These are phyloP conservation scores for Saccopteryx bilineata DNA, from an alignment of 2,113 vertebrate genomes.

Conservation along the genomic window DNA sequence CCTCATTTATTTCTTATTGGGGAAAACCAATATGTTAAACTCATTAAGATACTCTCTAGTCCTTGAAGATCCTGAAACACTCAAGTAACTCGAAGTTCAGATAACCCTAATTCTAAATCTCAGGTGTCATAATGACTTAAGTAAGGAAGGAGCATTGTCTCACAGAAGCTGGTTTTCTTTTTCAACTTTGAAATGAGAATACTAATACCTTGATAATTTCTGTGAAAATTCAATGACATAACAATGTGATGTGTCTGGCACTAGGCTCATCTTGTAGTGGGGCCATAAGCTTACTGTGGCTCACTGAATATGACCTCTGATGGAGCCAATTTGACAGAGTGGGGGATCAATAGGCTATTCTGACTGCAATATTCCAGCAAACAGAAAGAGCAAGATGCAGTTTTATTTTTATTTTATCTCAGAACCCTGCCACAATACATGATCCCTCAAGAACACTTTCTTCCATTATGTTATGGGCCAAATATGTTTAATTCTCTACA, in stretches of 20 bases:
- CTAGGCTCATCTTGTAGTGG: background rate
- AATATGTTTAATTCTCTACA: constrained; percentile 59
- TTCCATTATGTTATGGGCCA: background rate
- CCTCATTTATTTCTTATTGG: background rate
- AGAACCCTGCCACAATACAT: background rate
- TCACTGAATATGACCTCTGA: background rate
- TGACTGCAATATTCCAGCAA: background rate
- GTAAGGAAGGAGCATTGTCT: background rate
- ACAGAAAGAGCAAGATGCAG: background rate
- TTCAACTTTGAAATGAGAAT: background rate
- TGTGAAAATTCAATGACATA: background rate
- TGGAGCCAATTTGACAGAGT: background rate
- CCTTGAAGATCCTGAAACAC: background rate
- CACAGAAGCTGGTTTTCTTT: background rate
- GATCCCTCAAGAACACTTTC: background rate
- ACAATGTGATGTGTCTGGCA: rapidly evolving
- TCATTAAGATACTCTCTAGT: background rate
- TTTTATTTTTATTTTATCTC: background rate
- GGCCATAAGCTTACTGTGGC: background rate
- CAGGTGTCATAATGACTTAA: background rate
- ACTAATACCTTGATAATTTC: background rate
- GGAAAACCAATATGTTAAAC: background rate
- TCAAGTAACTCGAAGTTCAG: constrained; percentile 5
- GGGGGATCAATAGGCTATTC: background rate
- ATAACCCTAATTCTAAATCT: background rate